Conservation (phyloP, 2,797 vertebrate species). For the Pantherophis alleghaniensis region DNA sequence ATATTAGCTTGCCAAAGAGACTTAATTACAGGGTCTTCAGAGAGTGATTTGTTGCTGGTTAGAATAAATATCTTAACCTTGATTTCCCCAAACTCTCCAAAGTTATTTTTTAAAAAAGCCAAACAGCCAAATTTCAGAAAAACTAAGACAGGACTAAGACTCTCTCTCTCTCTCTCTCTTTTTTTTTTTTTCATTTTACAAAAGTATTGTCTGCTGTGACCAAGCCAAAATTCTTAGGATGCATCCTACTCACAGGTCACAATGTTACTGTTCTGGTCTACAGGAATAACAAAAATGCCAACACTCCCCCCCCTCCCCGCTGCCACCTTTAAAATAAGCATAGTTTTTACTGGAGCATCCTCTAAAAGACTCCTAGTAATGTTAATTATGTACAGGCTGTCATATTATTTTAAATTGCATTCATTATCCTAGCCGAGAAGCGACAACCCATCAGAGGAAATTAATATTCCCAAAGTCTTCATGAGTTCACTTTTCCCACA, state of each 20-base stretch:
- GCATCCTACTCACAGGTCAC: not conserved
- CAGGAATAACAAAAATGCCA: not conserved
- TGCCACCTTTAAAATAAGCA: not conserved
- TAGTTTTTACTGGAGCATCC: conserved; percentile 31
- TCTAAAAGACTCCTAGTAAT: conserved; percentile 21
- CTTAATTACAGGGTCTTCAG: conserved; percentile 11
- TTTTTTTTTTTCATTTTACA: not conserved
- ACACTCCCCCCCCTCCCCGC: fast-evolving
- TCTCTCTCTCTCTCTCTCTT: too few species aligned
- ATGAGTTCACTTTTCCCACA: conserved; percentile 42
- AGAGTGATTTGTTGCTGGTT: not conserved
- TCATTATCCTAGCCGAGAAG: conserved; percentile 20
- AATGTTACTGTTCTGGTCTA: not conserved
- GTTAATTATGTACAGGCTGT: conserved; percentile 14
- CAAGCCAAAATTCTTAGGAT: not conserved
- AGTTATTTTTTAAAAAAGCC: not conserved
- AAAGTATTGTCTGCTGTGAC: not conserved
- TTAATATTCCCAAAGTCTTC: conserved; percentile 36
- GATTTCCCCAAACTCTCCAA: conserved; percentile 6
- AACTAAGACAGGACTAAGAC: not conserved
- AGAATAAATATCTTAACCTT: conserved; percentile 1
- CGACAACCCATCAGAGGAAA: conserved; percentile 39
- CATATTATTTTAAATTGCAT: conserved; percentile 50
- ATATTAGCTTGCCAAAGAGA: not conserved
- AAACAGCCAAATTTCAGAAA: not conserved